phyloP scores from a whole-genome alignment of 2,888 invertebrate genomes.

The Miltochrista miniata region DNA sequence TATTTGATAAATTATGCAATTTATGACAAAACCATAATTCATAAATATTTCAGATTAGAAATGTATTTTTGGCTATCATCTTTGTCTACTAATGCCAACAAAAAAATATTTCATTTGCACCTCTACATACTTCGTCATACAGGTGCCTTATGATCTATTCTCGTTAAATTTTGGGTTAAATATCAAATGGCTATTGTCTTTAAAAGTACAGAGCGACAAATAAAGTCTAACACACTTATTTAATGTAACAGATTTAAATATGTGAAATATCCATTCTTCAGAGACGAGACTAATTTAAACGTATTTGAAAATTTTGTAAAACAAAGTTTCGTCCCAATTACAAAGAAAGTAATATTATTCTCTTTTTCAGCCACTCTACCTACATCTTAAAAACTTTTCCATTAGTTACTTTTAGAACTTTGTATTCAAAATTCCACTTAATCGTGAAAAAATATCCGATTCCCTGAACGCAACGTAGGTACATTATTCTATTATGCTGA shows the following conservation, averaged over 20 bases:
- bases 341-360: constrained; percentile 45
- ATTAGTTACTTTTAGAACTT: constrained; percentile 67
- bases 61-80: no score
- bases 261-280: no score
- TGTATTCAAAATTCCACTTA: constrained; percentile 63
- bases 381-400: constrained; percentile 60
- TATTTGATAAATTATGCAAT: no score
- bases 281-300: constrained; percentile 45
- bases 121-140: no score
- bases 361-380: constrained; percentile 50
- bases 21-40: no score
- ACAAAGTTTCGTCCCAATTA: constrained; percentile 51
- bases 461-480: constrained; percentile 38
- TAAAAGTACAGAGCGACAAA: neutral
- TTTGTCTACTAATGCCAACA: no score
- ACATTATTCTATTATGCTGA: constrained; percentile 53
- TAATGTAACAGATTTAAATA: constrained; percentile 6
- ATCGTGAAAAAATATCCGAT: constrained; percentile 62
- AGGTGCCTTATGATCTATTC: no score
- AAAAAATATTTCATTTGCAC: no score
- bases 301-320: constrained; percentile 56
- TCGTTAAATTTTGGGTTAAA: no score
- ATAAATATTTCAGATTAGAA: no score
- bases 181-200: no score
- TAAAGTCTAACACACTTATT: neutral